These are phyloP conservation scores for Deroplatys truncata DNA, from an alignment of 2,888 invertebrate genomes.

Conservation along the genomic window DNA sequence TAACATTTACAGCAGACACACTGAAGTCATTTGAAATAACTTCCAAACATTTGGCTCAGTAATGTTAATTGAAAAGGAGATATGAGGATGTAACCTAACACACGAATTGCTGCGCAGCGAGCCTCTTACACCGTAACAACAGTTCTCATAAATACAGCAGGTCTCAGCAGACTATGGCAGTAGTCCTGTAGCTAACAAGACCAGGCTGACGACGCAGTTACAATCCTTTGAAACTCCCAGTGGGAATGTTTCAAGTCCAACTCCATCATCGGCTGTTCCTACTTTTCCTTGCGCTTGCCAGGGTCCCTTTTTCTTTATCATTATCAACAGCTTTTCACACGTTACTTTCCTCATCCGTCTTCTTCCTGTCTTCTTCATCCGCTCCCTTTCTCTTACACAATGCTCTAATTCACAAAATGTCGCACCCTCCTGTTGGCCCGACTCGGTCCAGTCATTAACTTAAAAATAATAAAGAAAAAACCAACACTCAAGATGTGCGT, in stretches of 20 bases:
- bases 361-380: not conserved
- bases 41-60: too few species aligned
- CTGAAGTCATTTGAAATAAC: too few species aligned
- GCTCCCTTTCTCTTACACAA: not conserved
- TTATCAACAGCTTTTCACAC: constrained; percentile 20
- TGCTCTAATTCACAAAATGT: not conserved
- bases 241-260: not conserved
- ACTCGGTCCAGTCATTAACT: not conserved
- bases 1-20: too few species aligned
- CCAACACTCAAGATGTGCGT: not conserved
- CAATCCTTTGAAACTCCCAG: not conserved
- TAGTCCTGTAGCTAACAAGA: not conserved
- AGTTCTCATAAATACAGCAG: too few species aligned
- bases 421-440: not conserved
- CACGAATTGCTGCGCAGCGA: too few species aligned
- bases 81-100: too few species aligned
- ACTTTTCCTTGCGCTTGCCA: not conserved
- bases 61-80: too few species aligned
- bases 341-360: constrained; percentile 9
- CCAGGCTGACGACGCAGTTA: not conserved
- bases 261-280: constrained; percentile 5
- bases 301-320: constrained; percentile 19
- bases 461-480: not conserved
- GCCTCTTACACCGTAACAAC: too few species aligned
- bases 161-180: not conserved